These are phyloP conservation scores for Avahi laniger DNA, from an alignment of 2,797 vertebrate genomes.

Conservation along the genomic window DNA sequence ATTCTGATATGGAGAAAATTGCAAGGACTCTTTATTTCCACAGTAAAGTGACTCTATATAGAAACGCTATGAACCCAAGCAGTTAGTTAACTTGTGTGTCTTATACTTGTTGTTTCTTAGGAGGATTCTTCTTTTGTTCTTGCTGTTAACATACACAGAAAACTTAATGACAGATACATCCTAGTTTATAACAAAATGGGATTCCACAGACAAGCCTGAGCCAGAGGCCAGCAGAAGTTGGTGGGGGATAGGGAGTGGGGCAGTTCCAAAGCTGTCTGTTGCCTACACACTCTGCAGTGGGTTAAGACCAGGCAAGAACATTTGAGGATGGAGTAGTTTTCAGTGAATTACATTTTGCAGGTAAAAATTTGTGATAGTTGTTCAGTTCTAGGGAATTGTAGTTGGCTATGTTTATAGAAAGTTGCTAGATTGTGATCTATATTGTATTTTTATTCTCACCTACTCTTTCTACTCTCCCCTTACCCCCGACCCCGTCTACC, in stretches of 20 bases:
- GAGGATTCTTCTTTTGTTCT: constrained; percentile 19
- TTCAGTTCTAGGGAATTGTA: background rate
- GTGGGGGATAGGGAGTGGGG: background rate
- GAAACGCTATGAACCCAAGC: background rate
- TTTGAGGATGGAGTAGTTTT: background rate
- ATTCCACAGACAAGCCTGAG: background rate
- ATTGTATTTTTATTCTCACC: background rate
- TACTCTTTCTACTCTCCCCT: background rate
- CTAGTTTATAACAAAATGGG: background rate
- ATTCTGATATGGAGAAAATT: constrained; percentile 12
- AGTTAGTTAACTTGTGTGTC: background rate
- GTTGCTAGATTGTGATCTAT: background rate
- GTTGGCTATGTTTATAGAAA: background rate
- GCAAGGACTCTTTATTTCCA: background rate
- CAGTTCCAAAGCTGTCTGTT: background rate
- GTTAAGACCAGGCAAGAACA: background rate
- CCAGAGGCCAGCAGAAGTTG: background rate
- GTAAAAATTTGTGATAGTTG: background rate
- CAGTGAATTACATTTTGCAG: background rate
- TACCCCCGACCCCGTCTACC: background rate
- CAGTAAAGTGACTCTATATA: background rate
- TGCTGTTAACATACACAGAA: background rate
- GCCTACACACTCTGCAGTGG: background rate
- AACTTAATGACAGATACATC: background rate
- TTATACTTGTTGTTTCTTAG: background rate